Evolutionary conservation across 2,888 invertebrate species (phyloP).

Genomic region (Amblyjoppa fuscipennis): DNA sequence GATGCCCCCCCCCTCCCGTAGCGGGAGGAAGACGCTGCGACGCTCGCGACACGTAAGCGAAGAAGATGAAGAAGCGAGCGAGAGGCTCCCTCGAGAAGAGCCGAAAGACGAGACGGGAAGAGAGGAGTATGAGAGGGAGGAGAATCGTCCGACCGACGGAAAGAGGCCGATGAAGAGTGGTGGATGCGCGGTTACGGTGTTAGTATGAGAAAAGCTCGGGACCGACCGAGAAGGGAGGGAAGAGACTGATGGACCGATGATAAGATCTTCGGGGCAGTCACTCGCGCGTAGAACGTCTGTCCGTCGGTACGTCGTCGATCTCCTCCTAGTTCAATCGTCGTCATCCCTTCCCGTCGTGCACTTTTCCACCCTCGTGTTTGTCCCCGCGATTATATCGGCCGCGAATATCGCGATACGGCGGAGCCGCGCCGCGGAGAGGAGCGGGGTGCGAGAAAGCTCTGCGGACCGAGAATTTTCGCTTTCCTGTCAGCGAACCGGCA

Average conservation of each 20-base stretch:
- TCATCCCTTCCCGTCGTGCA: conserved; percentile 26
- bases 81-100: conserved; percentile 9
- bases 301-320: conserved; percentile 71
- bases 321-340: conserved; percentile 64
- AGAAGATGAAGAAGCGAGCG: conserved; percentile 1
- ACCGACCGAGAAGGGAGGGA: conserved; percentile 64
- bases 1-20: background rate
- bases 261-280: conserved; percentile 80
- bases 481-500: conserved; percentile 76
- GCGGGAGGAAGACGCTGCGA: conserved; percentile 14
- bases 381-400: conserved; percentile 45
- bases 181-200: conserved; percentile 43
- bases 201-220: conserved; percentile 53
- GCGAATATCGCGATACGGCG: conserved; percentile 20
- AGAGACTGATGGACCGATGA: conserved; percentile 82
- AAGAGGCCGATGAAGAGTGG: conserved; percentile 61
- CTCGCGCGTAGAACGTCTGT: conserved; percentile 76
- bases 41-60: background rate
- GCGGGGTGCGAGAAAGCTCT: background rate
- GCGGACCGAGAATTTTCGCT: conserved; percentile 29
- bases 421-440: background rate
- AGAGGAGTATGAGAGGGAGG: conserved; percentile 57
- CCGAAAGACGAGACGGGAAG: conserved; percentile 21
- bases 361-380: background rate
- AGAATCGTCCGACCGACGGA: conserved; percentile 63